Conservation (phyloP, 2,113 vertebrate genomes). For the Sinocyclocheilus maitianheensis region DNA sequence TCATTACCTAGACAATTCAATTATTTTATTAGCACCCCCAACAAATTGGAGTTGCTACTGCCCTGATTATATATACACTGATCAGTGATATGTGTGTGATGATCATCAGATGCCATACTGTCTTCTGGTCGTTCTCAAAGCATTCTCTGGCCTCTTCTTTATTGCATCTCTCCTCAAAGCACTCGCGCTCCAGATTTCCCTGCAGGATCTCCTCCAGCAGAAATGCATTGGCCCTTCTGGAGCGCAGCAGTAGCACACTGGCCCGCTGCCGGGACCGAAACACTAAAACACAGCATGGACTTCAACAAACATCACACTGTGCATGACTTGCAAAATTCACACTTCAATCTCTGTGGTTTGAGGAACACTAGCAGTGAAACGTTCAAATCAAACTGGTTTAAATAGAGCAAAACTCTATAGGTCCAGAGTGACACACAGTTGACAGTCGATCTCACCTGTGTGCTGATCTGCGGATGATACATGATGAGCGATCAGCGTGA, state of each 20-base stretch:
- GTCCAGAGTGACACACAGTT: too few relatives aligned
- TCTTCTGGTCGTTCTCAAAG: constrained; percentile 77
- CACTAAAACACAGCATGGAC: constrained; percentile 63
- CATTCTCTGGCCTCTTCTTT: constrained; percentile 88
- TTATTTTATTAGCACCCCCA: too few relatives aligned
- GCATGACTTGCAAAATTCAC: too few relatives aligned
- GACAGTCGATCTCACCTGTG: background rate
- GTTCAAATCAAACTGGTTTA: too few relatives aligned
- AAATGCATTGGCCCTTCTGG: constrained; percentile 74
- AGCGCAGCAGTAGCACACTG: constrained; percentile 72
- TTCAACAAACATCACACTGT: background rate
- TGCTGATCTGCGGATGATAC: background rate
- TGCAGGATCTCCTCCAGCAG: constrained; percentile 84
- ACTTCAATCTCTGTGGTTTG: too few relatives aligned
- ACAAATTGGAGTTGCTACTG: too few relatives aligned
- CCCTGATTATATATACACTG: too few relatives aligned
- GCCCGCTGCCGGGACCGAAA: constrained; percentile 61
- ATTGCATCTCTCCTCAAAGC: constrained; percentile 82
- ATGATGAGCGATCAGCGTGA: background rate
- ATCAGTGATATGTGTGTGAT: too few relatives aligned
- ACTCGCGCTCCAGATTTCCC: constrained; percentile 89
- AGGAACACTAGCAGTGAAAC: too few relatives aligned
- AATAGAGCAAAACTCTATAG: too few relatives aligned
- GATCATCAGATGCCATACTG: constrained; percentile 65
- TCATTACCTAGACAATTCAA: too few relatives aligned